These are phyloP conservation scores for Bujurquina vittata DNA, from an alignment of 2,113 vertebrate species.

Conservation along the genomic window DNA sequence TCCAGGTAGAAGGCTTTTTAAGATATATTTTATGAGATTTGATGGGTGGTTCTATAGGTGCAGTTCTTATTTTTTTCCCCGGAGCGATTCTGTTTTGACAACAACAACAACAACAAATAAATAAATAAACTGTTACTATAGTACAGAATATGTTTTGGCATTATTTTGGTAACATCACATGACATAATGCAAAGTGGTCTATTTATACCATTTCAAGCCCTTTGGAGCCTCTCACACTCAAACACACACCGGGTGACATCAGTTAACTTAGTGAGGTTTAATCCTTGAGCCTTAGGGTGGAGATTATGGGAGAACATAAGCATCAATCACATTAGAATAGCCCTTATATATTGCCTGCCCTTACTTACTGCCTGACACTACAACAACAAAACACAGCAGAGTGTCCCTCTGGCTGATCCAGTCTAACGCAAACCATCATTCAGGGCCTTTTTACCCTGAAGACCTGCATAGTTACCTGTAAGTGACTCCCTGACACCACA, in stretches of 20 bases:
- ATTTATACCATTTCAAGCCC: not conserved
- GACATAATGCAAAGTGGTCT: not conserved
- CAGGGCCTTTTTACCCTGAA: not conserved
- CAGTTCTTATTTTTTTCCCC: no score
- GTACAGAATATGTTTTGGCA: not conserved
- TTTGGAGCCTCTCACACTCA: not conserved
- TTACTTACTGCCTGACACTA: not conserved
- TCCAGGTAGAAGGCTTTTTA: no score
- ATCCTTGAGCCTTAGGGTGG: not conserved
- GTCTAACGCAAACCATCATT: not conserved
- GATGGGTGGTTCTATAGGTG: no score
- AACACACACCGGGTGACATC: not conserved
- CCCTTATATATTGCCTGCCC: not conserved
- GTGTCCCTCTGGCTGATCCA: not conserved
- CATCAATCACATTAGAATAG: not conserved
- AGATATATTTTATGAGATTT: no score
- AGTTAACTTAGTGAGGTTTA: not conserved
- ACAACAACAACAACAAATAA: no score
- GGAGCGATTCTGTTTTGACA: no score
- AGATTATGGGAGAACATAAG: not conserved
- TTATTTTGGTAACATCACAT: not conserved
- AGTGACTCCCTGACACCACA: conserved; percentile 85
- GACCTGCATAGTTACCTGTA: conserved; percentile 80
- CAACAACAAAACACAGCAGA: not conserved
- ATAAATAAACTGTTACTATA: not conserved